These are phyloP conservation scores for Pimephales promelas DNA, from an alignment of 2,113 vertebrate genomes.

Conservation along the genomic window DNA sequence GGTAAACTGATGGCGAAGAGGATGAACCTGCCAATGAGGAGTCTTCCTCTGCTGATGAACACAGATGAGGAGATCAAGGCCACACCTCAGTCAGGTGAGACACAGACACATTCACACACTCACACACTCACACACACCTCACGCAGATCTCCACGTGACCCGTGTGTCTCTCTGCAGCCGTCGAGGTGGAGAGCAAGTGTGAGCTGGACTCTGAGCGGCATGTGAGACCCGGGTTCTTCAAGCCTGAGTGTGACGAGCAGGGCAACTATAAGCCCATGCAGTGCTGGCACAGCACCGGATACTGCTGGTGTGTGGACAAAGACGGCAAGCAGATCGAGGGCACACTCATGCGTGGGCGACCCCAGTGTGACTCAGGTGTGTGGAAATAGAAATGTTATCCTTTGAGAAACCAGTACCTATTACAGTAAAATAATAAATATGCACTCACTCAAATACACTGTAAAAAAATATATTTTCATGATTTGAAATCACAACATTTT, in stretches of 20 bases:
- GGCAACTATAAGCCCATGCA: conserved; percentile 81
- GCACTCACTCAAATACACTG: background rate
- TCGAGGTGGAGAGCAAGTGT: conserved; percentile 77
- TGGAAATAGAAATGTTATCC: background rate
- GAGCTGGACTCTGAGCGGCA: conserved; percentile 69
- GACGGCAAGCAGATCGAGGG: conserved; percentile 77
- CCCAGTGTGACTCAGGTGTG: conserved; percentile 73
- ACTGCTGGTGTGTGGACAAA: conserved; percentile 85
- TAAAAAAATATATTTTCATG: no score
- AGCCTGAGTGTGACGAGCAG: conserved; percentile 76
- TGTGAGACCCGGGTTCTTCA: conserved; percentile 67
- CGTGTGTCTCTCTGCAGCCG: conserved; percentile 48
- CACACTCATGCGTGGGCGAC: conserved; percentile 66
- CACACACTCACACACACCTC: background rate
- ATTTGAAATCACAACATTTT: no score
- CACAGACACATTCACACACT: background rate
- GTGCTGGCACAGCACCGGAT: conserved; percentile 76
- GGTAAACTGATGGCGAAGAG: background rate
- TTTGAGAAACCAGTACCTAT: no score
- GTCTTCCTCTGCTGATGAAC: conserved; percentile 68
- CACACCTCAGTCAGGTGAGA: conserved; percentile 34
- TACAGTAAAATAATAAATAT: no score
- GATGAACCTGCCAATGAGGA: conserved; percentile 69
- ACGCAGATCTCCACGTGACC: background rate
- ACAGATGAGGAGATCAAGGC: background rate